Evolutionary conservation across 2,888 invertebrate species (phyloP).

Genomic region (Luperina nickerlii): DNA sequence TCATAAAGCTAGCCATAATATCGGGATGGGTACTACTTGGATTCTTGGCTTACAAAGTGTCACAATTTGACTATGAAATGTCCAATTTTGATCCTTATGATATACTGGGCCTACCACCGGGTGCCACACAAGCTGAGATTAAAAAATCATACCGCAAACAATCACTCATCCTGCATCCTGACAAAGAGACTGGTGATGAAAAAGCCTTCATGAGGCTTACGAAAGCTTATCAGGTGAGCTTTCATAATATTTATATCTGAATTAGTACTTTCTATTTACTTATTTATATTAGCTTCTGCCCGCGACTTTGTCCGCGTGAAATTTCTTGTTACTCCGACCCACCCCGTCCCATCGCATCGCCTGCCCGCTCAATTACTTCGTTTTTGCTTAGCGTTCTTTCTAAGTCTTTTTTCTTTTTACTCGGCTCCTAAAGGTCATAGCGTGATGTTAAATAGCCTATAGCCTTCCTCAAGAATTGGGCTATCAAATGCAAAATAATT

Average conservation of each 20-base stretch:
- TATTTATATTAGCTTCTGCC: too few species aligned
- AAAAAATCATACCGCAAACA: constrained; percentile 98
- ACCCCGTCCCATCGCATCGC: too few species aligned
- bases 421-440: too few species aligned
- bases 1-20: constrained; percentile 94
- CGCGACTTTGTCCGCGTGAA: too few species aligned
- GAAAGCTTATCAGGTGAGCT: constrained; percentile 96
- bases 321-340: too few species aligned
- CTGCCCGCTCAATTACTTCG: too few species aligned
- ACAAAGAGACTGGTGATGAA: constrained; percentile 99
- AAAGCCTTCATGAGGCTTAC: constrained; percentile 99
- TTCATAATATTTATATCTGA: not conserved
- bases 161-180: constrained; percentile 98
- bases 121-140: constrained; percentile 96
- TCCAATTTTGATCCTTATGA: constrained; percentile 99
- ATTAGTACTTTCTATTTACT: not conserved
- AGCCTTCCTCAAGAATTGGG: too few species aligned
- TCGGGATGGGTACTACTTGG: constrained; percentile 95
- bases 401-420: too few species aligned
- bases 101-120: constrained; percentile 97
- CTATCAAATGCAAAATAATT: too few species aligned
- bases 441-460: too few species aligned
- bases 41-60: constrained; percentile 96
- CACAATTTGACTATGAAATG: constrained; percentile 99
- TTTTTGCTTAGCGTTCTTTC: too few species aligned